A percentile compares a stretch with the other conserved stretches of the same genome.
These are phyloP conservation scores for Drosophila arawakana DNA, from an alignment of 1,140 invertebrate genomes.

Conservation along the genomic window DNA sequence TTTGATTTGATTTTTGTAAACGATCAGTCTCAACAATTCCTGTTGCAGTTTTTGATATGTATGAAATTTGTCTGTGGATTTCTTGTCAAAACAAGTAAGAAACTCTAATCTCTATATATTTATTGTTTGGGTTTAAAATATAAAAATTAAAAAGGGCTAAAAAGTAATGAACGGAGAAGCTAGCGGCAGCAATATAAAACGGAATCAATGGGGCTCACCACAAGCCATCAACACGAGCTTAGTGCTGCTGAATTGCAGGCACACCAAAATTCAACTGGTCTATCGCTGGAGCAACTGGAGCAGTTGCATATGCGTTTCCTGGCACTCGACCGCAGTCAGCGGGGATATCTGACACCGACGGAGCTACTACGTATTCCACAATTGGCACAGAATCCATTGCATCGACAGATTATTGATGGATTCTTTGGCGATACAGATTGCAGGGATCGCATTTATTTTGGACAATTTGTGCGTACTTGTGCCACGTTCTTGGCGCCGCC, in stretches of 20 bases:
- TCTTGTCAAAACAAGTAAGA: slow-evolving; percentile 7
- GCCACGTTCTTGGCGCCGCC: slow-evolving; percentile 45
- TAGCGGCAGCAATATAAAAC: neutral
- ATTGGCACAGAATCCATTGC: slow-evolving; percentile 49
- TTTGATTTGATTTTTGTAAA: no score
- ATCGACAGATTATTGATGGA: slow-evolving; percentile 58
- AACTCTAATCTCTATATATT: no score
- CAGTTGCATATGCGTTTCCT: slow-evolving; percentile 47
- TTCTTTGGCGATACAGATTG: slow-evolving; percentile 39
- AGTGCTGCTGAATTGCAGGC: slow-evolving; percentile 19
- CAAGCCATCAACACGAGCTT: slow-evolving; percentile 37
- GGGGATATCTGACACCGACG: slow-evolving; percentile 61
- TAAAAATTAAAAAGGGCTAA: neutral
- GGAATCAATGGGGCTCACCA: slow-evolving; percentile 20
- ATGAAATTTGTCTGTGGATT: neutral
- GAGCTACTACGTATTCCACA: slow-evolving; percentile 67
- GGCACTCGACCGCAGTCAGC: slow-evolving; percentile 48
- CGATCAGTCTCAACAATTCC: no score
- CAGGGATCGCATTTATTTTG: slow-evolving; percentile 38
- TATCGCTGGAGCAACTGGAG: slow-evolving; percentile 43
- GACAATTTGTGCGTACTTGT: slow-evolving; percentile 53
- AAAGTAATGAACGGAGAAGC: slow-evolving; percentile 1
- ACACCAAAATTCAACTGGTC: slow-evolving; percentile 28
- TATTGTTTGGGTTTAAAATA: neutral
- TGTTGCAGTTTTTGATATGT: no score